Evolutionary conservation across 2,113 vertebrate species (phyloP).

Genomic region (Xiphorhynchus elegans): DNA sequence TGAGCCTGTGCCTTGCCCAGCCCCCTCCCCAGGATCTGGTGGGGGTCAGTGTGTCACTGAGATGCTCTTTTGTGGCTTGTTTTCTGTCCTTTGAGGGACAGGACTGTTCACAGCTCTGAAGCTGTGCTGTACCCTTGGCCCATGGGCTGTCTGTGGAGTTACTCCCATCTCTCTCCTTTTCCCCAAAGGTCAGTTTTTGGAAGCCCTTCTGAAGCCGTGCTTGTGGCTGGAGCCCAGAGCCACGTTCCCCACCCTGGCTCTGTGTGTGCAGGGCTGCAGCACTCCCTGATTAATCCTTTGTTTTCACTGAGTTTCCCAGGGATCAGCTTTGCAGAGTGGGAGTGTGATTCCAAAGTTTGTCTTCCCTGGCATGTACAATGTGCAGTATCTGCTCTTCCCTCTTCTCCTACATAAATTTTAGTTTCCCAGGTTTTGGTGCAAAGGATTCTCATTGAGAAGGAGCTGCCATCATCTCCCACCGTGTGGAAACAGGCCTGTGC

Average conservation of each 20-base stretch:
- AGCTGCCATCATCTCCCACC: neutral
- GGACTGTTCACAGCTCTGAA: neutral
- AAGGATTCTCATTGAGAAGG: neutral
- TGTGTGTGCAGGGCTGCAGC: neutral
- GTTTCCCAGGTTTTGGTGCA: neutral
- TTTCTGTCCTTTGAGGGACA: neutral
- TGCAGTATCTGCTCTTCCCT: neutral
- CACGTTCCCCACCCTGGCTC: neutral
- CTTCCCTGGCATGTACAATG: neutral
- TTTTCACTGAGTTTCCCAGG: neutral
- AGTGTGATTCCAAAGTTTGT: neutral
- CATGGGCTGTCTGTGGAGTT: neutral
- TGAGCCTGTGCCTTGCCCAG: neutral
- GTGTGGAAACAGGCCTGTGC: neutral
- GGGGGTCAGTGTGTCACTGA: neutral
- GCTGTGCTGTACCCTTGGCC: neutral
- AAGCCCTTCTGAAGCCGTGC: neutral
- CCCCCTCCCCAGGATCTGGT: fast-evolving
- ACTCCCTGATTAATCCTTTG: neutral
- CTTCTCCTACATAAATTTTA: neutral
- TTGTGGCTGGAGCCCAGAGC: neutral
- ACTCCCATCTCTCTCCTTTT: neutral
- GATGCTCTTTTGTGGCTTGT: neutral
- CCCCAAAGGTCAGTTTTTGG: neutral
- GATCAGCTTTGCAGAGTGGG: neutral